These are phyloP conservation scores for Gymnothorax javanicus DNA, from an alignment of 2,797 vertebrate species.

Conservation along the genomic window DNA sequence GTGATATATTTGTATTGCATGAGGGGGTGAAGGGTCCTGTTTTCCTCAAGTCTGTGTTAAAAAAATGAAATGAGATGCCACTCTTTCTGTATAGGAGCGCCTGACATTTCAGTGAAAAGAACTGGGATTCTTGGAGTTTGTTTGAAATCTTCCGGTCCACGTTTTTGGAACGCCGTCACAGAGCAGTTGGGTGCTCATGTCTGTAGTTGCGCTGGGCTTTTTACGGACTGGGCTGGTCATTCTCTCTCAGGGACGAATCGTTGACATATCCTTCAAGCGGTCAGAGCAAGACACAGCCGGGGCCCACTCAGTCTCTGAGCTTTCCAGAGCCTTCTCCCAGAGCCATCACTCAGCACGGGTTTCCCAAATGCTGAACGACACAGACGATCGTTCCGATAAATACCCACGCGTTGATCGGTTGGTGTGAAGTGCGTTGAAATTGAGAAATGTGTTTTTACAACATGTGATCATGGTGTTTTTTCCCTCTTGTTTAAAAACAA, in stretches of 20 bases:
- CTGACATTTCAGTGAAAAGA: neutral
- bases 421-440: constrained; percentile 72
- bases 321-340: constrained; percentile 50
- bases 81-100: neutral
- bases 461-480: constrained; percentile 79
- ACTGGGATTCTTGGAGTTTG: neutral
- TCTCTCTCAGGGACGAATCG: constrained; percentile 82
- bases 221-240: constrained; percentile 65
- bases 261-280: constrained; percentile 72
- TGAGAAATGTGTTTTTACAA: constrained; percentile 98
- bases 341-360: constrained; percentile 49
- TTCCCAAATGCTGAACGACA: constrained; percentile 64
- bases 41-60: neutral
- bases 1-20: constrained; percentile 20
- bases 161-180: constrained; percentile 51
- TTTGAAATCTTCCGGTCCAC: neutral
- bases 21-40: neutral
- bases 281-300: constrained; percentile 43
- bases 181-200: constrained; percentile 29
- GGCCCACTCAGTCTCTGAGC: constrained; percentile 55
- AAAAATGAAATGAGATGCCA: neutral
- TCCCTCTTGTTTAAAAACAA: constrained; percentile 66
- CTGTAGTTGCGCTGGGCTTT: constrained; percentile 23
- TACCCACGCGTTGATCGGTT: constrained; percentile 68
- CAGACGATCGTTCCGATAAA: constrained; percentile 57